These are phyloP conservation scores for Diadumene lineata DNA, from an alignment of 92 coral and sea anemone species.

Conservation along the genomic window DNA sequence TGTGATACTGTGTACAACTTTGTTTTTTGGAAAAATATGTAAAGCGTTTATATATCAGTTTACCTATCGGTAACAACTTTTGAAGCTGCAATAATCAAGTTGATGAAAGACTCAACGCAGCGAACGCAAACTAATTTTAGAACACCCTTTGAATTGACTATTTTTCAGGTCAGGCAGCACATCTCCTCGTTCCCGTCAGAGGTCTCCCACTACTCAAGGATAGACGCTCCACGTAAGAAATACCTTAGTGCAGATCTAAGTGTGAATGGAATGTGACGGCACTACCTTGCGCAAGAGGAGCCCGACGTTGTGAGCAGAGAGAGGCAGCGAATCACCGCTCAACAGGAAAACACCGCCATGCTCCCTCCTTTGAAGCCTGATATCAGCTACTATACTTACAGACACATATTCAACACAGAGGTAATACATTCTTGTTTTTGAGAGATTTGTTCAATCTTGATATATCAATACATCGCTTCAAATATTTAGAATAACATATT, in stretches of 20 bases:
- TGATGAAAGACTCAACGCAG: too few relatives aligned
- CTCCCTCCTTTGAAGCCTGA: not conserved
- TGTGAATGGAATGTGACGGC: slow-evolving; percentile 14
- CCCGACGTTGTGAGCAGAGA: slow-evolving; percentile 4
- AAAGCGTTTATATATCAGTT: too few relatives aligned
- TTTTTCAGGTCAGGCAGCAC: slow-evolving; percentile 33
- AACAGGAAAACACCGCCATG: not conserved
- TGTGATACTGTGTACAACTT: too few relatives aligned
- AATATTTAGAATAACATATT: not conserved
- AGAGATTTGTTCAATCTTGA: too few relatives aligned
- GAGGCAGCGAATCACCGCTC: not conserved
- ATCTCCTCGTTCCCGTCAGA: slow-evolving; percentile 23
- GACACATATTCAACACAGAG: slow-evolving; percentile 8
- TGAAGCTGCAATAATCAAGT: too few relatives aligned
- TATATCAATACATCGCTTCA: too few relatives aligned
- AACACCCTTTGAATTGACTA: too few relatives aligned
- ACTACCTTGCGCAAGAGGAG: slow-evolving; percentile 24
- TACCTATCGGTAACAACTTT: too few relatives aligned
- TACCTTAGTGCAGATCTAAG: slow-evolving; percentile 6
- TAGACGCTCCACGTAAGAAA: slow-evolving; percentile 6
- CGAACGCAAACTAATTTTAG: too few relatives aligned
- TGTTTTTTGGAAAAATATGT: too few relatives aligned
- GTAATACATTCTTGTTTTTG: not conserved
- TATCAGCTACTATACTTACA: not conserved
- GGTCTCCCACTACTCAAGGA: slow-evolving; percentile 26